These are phyloP conservation scores for Ceyx cyanopectus DNA, from an alignment of 2,113 vertebrate species.

Conservation along the genomic window DNA sequence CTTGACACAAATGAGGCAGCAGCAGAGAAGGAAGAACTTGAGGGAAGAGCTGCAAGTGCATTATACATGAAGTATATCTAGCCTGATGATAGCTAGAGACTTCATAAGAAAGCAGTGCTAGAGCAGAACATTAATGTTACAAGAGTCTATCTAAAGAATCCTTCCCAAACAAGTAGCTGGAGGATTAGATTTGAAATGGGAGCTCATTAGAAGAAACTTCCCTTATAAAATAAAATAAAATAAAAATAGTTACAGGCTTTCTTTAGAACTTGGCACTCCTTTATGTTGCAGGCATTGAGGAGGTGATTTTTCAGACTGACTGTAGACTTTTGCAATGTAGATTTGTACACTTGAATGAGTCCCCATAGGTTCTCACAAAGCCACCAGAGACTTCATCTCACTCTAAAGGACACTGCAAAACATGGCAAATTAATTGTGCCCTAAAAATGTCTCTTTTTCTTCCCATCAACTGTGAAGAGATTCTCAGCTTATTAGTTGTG, in stretches of 20 bases:
- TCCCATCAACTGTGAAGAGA: background rate
- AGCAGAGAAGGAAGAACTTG: background rate
- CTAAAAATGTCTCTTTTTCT: slow-evolving; percentile 51
- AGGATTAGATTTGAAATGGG: slow-evolving; percentile 34
- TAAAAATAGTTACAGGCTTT: slow-evolving; percentile 20
- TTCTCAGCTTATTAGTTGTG: slow-evolving; percentile 6
- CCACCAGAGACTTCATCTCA: slow-evolving; percentile 26
- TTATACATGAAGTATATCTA: slow-evolving; percentile 28
- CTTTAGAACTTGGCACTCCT: slow-evolving; percentile 15
- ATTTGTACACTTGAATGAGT: slow-evolving; percentile 9
- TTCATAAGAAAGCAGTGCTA: background rate
- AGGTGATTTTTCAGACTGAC: slow-evolving; percentile 3
- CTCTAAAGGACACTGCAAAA: background rate
- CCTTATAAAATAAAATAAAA: slow-evolving; percentile 30
- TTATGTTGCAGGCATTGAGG: background rate
- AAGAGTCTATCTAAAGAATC: slow-evolving; percentile 36
- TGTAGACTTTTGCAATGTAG: slow-evolving; percentile 48
- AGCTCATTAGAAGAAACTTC: slow-evolving; percentile 54
- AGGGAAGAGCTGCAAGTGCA: background rate
- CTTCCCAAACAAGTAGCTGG: slow-evolving; percentile 28
- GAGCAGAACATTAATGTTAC: slow-evolving; percentile 23
- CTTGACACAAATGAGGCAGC: slow-evolving; percentile 13
- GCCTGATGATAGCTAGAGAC: background rate
- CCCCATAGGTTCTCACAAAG: background rate
- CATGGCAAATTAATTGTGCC: slow-evolving; percentile 49